Evolutionary conservation across 2,797 vertebrate genomes (phyloP).

Genomic region (Pitangus sulphuratus): DNA sequence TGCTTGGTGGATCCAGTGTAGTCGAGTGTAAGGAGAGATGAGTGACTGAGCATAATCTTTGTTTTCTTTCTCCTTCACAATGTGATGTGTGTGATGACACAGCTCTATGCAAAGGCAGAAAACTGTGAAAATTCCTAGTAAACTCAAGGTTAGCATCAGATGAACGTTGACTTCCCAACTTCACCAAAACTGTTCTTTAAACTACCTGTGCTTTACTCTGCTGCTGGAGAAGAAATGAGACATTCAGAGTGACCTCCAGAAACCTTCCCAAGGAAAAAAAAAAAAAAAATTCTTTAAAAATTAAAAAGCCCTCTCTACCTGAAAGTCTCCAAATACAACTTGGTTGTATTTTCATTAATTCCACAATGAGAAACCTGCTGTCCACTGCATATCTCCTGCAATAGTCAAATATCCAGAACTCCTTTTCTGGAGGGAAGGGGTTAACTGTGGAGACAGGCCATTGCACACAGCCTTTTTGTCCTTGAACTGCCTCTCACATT

Average conservation of each 20-base stretch:
- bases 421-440: background rate
- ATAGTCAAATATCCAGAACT: background rate
- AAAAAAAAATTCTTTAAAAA: background rate
- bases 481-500: background rate
- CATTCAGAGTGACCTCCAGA: background rate
- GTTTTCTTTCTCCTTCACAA: background rate
- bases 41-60: background rate
- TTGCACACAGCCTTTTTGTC: background rate
- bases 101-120: background rate
- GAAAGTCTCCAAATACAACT: background rate
- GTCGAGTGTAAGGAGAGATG: background rate
- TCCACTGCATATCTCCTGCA: background rate
- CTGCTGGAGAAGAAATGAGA: background rate
- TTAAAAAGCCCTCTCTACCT: background rate
- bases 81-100: background rate
- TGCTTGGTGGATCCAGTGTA: background rate
- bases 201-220: background rate
- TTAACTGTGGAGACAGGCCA: background rate
- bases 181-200: background rate
- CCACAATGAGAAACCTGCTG: background rate
- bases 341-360: background rate
- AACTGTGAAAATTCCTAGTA: background rate
- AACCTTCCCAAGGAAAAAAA: background rate
- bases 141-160: background rate
- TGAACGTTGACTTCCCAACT: background rate